Percentiles rank a stretch among this genome's conserved stretches.
Conservation (phyloP, 2,888 invertebrate genomes). For the Priocnemis perturbator region DNA sequence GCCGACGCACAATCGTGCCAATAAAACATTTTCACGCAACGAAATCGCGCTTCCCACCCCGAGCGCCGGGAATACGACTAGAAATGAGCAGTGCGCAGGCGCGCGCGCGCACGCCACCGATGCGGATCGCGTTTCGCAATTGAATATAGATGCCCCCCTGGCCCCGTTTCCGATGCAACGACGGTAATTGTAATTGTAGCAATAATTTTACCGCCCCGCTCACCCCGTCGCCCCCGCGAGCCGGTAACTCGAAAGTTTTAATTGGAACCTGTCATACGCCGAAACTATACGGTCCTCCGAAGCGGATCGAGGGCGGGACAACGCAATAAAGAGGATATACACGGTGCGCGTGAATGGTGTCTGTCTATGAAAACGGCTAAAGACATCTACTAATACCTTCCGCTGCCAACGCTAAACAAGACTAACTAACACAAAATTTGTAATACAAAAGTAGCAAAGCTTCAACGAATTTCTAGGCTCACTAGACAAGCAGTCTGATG, state of each 20-base stretch:
- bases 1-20: no score
- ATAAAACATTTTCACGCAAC: no score
- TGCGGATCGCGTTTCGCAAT: not conserved
- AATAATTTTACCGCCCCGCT: not conserved
- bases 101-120: no score
- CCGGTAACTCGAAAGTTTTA: conserved; percentile 43
- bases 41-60: no score
- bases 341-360: not conserved
- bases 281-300: conserved; percentile 28
- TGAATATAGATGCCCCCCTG: conserved; percentile 4
- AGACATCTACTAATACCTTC: no score
- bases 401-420: no score
- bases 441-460: no score
- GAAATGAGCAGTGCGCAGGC: no score
- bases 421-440: no score
- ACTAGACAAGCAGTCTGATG: no score
- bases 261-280: conserved; percentile 47
- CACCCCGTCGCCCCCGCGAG: not conserved
- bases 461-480: no score
- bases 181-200: conserved; percentile 9
- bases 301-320: conserved; percentile 2
- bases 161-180: conserved; percentile 7
- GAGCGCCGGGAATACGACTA: no score
- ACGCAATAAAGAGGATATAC: conserved; percentile 5
- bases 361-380: conserved; percentile 23